A percentile compares a stretch with the other conserved stretches of the same genome.
Conservation (phyloP, 2,797 vertebrate species). For the Onychomys leucogaster region DNA sequence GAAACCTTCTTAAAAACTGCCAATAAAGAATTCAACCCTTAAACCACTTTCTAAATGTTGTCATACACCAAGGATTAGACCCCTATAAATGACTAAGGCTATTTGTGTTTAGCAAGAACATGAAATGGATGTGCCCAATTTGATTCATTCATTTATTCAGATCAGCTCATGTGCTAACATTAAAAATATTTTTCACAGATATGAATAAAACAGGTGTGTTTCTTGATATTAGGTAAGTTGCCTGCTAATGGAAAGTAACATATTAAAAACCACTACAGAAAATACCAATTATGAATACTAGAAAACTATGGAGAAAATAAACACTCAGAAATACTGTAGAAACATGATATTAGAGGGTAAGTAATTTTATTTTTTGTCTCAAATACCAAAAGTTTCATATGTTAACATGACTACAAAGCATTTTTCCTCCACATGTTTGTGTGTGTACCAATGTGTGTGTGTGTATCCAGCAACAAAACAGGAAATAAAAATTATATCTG, state of each 20-base stretch:
- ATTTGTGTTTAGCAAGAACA: neutral
- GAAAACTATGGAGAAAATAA: conserved; percentile 41
- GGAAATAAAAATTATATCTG: conserved; percentile 29
- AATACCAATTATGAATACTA: neutral
- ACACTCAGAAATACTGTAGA: neutral
- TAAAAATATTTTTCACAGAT: conserved; percentile 45
- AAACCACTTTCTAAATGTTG: conserved; percentile 47
- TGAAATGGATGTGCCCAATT: neutral
- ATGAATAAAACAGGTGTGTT: neutral
- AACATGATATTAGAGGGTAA: neutral
- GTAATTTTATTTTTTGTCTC: neutral
- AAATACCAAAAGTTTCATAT: conserved; percentile 34
- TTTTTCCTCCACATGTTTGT: neutral
- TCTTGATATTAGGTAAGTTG: neutral
- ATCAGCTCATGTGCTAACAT: neutral
- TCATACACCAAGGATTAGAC: neutral
- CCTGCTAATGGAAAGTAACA: neutral
- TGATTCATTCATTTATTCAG: conserved; percentile 9
- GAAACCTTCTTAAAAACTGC: conserved; percentile 16
- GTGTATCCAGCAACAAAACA: neutral
- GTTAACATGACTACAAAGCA: neutral
- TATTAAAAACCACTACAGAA: conserved; percentile 35
- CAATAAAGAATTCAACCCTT: neutral
- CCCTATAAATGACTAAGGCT: neutral
- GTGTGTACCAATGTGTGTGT: neutral